Evolutionary conservation across 2,888 invertebrate species (phyloP).

Genomic region (Euzetes globulus): DNA sequence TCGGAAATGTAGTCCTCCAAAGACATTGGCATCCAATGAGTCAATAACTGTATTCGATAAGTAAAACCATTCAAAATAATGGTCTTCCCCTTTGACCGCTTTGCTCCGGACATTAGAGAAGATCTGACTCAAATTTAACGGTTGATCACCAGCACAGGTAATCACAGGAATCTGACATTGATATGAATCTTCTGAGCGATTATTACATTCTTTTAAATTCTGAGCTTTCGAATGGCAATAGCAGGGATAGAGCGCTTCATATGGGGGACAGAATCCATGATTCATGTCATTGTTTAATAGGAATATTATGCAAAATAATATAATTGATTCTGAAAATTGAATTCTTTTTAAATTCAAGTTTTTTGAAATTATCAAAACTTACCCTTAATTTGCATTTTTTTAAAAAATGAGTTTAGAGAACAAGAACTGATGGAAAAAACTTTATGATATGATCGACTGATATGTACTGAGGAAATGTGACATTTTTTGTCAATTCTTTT

Average conservation of each 20-base stretch:
- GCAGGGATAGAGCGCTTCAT: conserved; percentile 28
- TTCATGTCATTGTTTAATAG: background rate
- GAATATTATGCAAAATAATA: background rate
- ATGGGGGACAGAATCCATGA: conserved; percentile 25
- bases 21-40: background rate
- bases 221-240: conserved; percentile 29
- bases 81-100: background rate
- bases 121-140: background rate
- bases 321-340: background rate
- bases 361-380: no score
- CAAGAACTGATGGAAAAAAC: no score
- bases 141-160: conserved; percentile 27
- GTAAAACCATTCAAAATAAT: conserved; percentile 32
- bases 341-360: no score
- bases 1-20: conserved; percentile 4
- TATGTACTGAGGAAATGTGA: no score
- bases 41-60: conserved; percentile 18
- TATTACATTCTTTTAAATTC: background rate
- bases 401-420: no score
- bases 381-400: no score
- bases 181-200: background rate
- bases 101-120: background rate
- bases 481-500: no score
- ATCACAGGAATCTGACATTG: background rate
- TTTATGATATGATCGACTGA: no score